Conservation (phyloP, 2,888 invertebrate genomes). For the Metacarcinus magister region DNA sequence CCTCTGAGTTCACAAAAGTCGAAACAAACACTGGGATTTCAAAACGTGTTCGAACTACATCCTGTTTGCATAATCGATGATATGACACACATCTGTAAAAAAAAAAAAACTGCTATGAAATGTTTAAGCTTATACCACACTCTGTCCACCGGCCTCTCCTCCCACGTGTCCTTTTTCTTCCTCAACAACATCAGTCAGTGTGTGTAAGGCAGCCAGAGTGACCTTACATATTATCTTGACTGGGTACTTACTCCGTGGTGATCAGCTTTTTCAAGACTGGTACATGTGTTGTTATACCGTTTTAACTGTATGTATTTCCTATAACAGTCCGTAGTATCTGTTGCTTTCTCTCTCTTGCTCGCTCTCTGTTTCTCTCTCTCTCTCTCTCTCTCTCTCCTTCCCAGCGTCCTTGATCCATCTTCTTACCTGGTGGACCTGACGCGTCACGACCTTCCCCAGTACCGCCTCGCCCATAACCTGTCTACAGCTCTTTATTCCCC, state of each 20-base stretch:
- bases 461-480: constrained; percentile 17
- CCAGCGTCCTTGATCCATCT: not conserved
- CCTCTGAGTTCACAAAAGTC: not conserved
- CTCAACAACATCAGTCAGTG: not conserved
- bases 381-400: not conserved
- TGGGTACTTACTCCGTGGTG: not conserved
- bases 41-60: not conserved
- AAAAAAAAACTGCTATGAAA: not conserved
- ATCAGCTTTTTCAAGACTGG: too few species aligned
- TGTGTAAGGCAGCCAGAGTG: not conserved
- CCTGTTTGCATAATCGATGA: not conserved
- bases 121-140: not conserved
- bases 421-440: not conserved
- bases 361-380: not conserved
- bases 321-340: not conserved
- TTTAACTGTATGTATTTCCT: not conserved
- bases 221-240: not conserved
- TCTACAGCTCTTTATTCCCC: not conserved
- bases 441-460: constrained; percentile 1
- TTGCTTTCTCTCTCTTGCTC: not conserved
- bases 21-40: not conserved
- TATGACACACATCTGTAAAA: not conserved
- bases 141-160: not conserved
- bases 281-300: not conserved
- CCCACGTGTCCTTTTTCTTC: not conserved